phyloP scores from a whole-genome alignment of 2,888 invertebrate species.

The Clunio marinus region DNA sequence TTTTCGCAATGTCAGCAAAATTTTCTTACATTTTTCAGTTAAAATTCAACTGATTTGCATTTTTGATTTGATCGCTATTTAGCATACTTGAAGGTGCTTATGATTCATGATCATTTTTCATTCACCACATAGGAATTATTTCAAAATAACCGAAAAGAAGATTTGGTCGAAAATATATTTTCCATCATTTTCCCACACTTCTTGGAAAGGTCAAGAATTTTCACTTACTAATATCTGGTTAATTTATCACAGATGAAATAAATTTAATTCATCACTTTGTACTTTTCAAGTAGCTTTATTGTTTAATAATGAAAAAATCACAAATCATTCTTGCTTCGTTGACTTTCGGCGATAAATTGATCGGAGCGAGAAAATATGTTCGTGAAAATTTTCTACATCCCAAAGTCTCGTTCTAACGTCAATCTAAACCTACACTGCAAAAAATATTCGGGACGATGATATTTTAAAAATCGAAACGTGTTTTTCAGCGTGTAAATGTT shows the following conservation, averaged over 20 bases:
- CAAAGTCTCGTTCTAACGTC: not conserved
- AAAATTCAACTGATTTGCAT: too few relatives aligned
- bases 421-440: not conserved
- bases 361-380: not conserved
- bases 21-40: too few relatives aligned
- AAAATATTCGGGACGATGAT: not conserved
- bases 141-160: too few relatives aligned
- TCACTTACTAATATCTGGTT: not conserved
- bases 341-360: not conserved
- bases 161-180: too few relatives aligned
- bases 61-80: too few relatives aligned
- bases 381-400: not conserved
- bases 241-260: constrained; percentile 2
- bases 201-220: not conserved
- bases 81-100: too few relatives aligned
- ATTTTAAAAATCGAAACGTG: too few relatives aligned
- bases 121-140: too few relatives aligned
- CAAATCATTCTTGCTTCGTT: not conserved
- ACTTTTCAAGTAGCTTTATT: not conserved
- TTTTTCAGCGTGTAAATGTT: too few relatives aligned
- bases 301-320: not conserved
- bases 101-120: too few relatives aligned
- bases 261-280: constrained; percentile 8
- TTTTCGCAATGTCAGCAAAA: too few relatives aligned
- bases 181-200: too few relatives aligned